Percentiles rank a stretch among this genome's conserved stretches.
Conservation (phyloP, 53 echinoderm and acorn worm genomes). For the Paracentrotus lividus region DNA sequence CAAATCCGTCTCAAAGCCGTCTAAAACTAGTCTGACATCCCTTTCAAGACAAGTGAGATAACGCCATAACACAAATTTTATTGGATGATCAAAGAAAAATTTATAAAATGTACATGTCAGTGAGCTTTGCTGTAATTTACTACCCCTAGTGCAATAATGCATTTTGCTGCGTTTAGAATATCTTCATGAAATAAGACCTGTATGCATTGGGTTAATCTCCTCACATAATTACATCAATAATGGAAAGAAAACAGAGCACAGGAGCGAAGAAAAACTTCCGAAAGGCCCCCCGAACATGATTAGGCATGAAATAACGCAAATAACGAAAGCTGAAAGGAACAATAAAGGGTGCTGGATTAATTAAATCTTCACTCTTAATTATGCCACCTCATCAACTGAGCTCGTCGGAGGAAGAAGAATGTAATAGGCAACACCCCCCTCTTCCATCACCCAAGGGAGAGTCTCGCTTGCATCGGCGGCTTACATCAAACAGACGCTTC, state of each 20-base stretch:
- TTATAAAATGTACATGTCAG: no score
- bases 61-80: no score
- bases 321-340: constrained; percentile 29
- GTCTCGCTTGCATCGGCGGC: constrained; percentile 40
- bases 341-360: neutral
- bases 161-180: no score
- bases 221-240: constrained; percentile 27
- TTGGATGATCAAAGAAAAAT: no score
- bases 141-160: neutral
- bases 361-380: constrained; percentile 50
- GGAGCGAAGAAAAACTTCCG: neutral
- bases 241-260: neutral
- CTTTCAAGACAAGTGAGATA: no score
- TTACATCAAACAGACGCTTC: constrained; percentile 22
- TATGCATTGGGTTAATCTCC: neutral
- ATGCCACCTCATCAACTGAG: neutral
- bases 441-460: neutral
- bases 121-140: neutral
- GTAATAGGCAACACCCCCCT: neutral
- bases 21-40: no score
- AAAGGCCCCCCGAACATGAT: neutral
- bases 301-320: neutral
- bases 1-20: no score
- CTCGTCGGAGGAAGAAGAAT: neutral
- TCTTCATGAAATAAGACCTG: neutral